phyloP scores from a whole-genome alignment of 1,140 invertebrate genomes.

The Venustaconcha ellipsiformis region DNA sequence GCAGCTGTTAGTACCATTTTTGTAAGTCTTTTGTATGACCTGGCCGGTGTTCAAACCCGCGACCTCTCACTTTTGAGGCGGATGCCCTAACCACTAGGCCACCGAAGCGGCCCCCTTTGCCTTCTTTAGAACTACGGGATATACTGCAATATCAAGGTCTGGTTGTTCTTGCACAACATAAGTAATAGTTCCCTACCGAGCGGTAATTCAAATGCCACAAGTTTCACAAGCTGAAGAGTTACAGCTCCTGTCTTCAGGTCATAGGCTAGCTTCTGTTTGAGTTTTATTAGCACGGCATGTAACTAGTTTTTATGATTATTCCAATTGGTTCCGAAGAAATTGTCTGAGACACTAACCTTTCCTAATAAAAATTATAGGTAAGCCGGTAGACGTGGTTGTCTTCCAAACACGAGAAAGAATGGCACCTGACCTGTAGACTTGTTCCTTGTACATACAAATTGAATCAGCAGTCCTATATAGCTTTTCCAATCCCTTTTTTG shows the following conservation, averaged over 20 bases:
- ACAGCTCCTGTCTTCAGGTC: slow-evolving; percentile 20
- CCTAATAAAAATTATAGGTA: slow-evolving; percentile 4
- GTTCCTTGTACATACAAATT: slow-evolving; percentile 13
- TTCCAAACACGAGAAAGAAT: slow-evolving; percentile 11
- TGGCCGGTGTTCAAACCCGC: no score
- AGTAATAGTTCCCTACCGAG: neutral
- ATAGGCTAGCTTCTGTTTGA: slow-evolving; percentile 15
- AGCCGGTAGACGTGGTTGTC: slow-evolving; percentile 5
- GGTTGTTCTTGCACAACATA: no score
- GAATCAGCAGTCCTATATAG: slow-evolving; percentile 8
- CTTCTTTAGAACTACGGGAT: no score
- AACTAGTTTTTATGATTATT: no score
- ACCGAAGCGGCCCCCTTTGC: no score
- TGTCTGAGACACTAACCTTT: neutral
- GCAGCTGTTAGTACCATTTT: no score
- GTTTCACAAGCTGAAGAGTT: slow-evolving; percentile 8
- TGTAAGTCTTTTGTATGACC: no score
- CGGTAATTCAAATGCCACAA: slow-evolving; percentile 9
- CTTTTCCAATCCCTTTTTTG: slow-evolving; percentile 4
- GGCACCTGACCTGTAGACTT: slow-evolving; percentile 13
- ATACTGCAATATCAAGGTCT: no score
- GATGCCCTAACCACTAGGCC: no score
- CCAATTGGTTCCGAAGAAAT: no score
- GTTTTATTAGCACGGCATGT: no score
- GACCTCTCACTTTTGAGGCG: no score